Evolutionary conservation across 2,797 vertebrate genomes (phyloP).

Genomic region (Malurus leucopterus): DNA sequence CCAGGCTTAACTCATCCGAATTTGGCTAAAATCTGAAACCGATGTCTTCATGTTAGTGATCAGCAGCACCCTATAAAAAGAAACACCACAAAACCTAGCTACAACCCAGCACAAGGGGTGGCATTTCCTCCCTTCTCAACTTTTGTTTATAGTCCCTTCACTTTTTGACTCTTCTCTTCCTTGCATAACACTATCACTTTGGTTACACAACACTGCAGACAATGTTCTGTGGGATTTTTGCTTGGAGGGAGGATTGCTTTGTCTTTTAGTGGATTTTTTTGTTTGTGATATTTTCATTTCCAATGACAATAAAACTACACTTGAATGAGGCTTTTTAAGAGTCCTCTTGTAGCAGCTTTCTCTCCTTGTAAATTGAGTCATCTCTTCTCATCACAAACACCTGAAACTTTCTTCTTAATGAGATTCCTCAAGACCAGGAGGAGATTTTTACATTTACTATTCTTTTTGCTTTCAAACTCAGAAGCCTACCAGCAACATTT

Average conservation of each 20-base stretch:
- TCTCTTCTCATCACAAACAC: neutral
- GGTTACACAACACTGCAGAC: conserved; percentile 13
- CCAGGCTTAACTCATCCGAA: neutral
- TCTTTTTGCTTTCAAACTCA: neutral
- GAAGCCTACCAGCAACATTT: neutral
- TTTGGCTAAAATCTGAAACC: neutral
- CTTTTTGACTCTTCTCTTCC: neutral
- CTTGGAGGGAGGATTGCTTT: neutral
- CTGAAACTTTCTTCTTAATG: neutral
- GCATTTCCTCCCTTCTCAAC: neutral
- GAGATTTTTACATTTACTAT: neutral
- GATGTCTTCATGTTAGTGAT: neutral
- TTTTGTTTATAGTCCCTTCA: neutral
- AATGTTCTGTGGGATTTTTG: neutral
- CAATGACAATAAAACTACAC: neutral
- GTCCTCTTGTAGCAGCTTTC: neutral
- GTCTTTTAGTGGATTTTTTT: neutral
- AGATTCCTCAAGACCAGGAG: neutral
- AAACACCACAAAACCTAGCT: neutral
- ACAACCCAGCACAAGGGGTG: neutral
- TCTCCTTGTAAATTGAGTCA: neutral
- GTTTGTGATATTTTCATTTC: neutral
- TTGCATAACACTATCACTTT: conserved; percentile 4
- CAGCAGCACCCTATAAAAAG: neutral
- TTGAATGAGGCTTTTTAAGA: neutral